Base-by-base conservation (phyloP, 2,888 invertebrate genomes). In the Xylota segnis region DNA sequence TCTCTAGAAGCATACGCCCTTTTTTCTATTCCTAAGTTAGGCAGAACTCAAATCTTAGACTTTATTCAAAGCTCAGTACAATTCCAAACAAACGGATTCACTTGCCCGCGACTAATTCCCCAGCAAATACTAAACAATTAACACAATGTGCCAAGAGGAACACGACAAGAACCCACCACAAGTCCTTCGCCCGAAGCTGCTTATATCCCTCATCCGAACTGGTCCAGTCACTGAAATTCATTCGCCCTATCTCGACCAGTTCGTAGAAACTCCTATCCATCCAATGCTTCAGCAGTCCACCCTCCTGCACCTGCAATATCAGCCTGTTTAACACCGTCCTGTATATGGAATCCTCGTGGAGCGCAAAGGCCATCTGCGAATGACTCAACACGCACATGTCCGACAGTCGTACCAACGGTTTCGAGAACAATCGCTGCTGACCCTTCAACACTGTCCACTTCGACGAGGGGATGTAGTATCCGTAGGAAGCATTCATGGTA, bases 261-360 rank as follows among this genome's bases (percentile, higher is more conserved):
- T 77, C 70, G 16, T 61, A 47, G 45, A 70, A 77, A 10, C 27
- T 61, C 14, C 18, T 54, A 23, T 47, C 54, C 59, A 27, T 70
- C 77, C 77, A 78, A 34, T 63, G 37, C 14, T 37, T 27, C 27
- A 78, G 40, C 3, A 78, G 23, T n/a, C 77, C 77, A 29, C 61
- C 37, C 5, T 70, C 70, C 16, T 32, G 61, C 1, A 63, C 54
- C 34, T 70, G 70, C 56, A 78, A 5, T 7, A 78, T 56, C 0
- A 78, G 23, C n/a, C 70, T 5, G 14, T 78, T 70, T 1, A 78
- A 9, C 0, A 54, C 23, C 45, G 9, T 63, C 63, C 70, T 34
- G 27, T 6, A 45, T 5, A 78, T 34, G 6, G 77, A 78, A 7
- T 78, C 50, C 27, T 14, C 27, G 27, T 78, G 61, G 0, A 78